Conservation (phyloP, 2,888 invertebrate species). For the Globia sparganii region DNA sequence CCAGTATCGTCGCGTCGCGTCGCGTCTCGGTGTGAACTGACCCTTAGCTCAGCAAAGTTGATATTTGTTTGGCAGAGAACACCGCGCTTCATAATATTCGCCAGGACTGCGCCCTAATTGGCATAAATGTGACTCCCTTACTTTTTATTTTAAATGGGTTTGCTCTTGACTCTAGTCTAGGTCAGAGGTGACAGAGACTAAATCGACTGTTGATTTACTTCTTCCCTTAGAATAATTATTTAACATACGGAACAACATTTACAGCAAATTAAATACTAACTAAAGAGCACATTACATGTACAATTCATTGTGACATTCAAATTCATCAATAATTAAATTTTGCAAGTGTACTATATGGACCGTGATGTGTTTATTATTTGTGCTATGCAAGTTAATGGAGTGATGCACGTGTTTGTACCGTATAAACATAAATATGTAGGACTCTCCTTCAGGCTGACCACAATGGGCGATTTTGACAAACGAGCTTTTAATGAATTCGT, state of each 20-base stretch:
- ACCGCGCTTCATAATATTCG: no score
- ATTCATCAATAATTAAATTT: not conserved
- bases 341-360: not conserved
- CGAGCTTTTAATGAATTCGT: not conserved
- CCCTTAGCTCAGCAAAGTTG: no score
- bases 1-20: no score
- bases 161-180: no score
- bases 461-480: not conserved
- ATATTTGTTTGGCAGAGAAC: not conserved
- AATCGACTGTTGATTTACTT: no score
- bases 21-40: no score
- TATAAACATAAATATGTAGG: not conserved
- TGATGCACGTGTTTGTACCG: not conserved
- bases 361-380: not conserved
- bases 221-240: constrained; percentile 7
- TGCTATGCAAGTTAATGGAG: constrained; percentile 28
- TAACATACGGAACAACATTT: constrained; percentile 3
- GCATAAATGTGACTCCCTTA: constrained; percentile 1
- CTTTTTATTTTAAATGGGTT: no score
- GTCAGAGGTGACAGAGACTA: no score
- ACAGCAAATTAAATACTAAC: constrained; percentile 17
- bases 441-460: not conserved
- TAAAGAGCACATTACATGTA: constrained; percentile 23
- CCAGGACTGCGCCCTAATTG: not conserved
- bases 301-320: constrained; percentile 3